Percentiles rank a stretch among this genome's conserved stretches.
Conservation (phyloP, 2,797 vertebrate genomes). For the Lindbergichthys nudifrons region DNA sequence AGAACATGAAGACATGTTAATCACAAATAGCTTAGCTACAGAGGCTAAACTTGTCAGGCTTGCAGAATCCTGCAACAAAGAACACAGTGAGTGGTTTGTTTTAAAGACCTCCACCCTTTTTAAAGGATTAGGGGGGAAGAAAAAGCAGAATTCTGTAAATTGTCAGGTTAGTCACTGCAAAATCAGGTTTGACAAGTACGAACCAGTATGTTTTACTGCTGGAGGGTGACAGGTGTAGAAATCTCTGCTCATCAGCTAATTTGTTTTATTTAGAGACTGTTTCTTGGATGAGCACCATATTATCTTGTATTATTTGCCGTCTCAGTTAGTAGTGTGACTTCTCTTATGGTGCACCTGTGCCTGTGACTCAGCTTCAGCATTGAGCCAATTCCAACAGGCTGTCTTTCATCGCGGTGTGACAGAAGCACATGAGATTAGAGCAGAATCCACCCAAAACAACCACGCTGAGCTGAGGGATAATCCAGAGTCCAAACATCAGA, state of each 20-base stretch:
- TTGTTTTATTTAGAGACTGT: not conserved
- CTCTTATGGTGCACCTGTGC: constrained; percentile 77
- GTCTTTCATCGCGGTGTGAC: constrained; percentile 79
- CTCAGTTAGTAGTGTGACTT: constrained; percentile 34
- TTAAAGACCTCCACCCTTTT: constrained; percentile 63
- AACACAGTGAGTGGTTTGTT: constrained; percentile 70
- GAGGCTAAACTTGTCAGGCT: constrained; percentile 71
- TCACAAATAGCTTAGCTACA: constrained; percentile 66
- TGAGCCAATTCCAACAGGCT: constrained; percentile 79
- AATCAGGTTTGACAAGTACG: constrained; percentile 65
- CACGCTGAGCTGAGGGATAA: constrained; percentile 75
- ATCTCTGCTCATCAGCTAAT: constrained; percentile 21
- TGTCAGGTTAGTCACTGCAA: constrained; percentile 44
- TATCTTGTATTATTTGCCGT: constrained; percentile 32
- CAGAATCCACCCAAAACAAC: constrained; percentile 78
- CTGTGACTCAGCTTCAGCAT: constrained; percentile 65
- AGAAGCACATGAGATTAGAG: constrained; percentile 77
- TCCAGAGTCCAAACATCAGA: constrained; percentile 78
- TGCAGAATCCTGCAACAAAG: constrained; percentile 60
- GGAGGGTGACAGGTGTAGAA: constrained; percentile 9
- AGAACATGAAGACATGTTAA: constrained; percentile 66
- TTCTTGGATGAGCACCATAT: constrained; percentile 2
- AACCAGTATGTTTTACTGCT: constrained; percentile 44
- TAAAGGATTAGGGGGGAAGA: constrained; percentile 67
- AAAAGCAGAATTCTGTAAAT: constrained; percentile 60